Conservation (phyloP, 2,113 vertebrate genomes). For the Guaruba guarouba region DNA sequence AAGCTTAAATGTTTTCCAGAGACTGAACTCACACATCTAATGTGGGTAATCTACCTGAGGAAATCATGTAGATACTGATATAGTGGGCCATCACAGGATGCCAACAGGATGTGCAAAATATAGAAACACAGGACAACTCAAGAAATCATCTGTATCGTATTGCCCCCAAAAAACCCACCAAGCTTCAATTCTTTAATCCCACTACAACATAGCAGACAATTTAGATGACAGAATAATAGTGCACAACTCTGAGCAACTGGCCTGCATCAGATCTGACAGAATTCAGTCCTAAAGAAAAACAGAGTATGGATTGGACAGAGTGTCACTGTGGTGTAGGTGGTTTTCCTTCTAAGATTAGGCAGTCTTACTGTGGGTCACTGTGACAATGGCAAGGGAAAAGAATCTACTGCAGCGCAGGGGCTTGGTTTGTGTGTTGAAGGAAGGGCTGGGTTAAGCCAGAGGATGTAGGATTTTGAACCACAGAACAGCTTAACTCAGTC, state of each 20-base stretch:
- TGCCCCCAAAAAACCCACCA: background rate
- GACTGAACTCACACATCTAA: background rate
- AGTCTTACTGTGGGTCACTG: background rate
- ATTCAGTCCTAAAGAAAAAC: background rate
- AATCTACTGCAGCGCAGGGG: fast-evolving
- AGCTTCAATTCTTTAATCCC: background rate
- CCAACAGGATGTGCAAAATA: background rate
- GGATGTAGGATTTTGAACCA: background rate
- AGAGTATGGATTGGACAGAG: background rate
- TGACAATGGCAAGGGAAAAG: background rate
- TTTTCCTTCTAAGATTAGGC: background rate
- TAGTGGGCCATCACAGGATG: background rate
- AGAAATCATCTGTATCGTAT: background rate
- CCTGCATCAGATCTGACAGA: background rate
- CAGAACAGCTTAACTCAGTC: background rate
- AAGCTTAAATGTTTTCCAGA: background rate
- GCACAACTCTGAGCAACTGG: background rate
- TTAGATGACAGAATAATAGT: background rate
- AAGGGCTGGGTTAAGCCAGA: background rate
- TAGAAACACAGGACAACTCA: background rate
- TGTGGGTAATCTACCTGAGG: background rate
- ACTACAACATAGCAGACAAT: background rate
- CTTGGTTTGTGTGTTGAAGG: background rate
- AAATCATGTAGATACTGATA: background rate
- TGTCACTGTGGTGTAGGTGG: background rate